phyloP scores from a whole-genome alignment of 1,140 invertebrate species.

The Drosophila novamexicana region DNA sequence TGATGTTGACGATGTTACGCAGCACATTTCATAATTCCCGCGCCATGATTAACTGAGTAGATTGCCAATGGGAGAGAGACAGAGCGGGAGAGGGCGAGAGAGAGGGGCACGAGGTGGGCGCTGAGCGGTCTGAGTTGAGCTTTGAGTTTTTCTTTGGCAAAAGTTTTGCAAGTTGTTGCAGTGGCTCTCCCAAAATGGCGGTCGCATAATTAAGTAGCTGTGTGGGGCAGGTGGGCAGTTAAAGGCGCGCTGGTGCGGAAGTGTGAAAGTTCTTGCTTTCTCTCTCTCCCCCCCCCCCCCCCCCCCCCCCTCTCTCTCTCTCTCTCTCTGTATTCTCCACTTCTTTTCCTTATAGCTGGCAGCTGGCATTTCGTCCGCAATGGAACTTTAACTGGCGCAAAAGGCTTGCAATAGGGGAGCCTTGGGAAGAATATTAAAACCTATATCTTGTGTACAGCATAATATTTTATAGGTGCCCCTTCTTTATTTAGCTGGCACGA shows the following conservation, averaged over 20 bases:
- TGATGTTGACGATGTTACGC: constrained; percentile 58
- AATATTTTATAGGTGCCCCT: too few species aligned
- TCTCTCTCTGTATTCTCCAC: background rate
- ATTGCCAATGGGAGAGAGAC: background rate
- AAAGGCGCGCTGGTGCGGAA: constrained; percentile 28
- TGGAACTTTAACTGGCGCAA: constrained; percentile 4
- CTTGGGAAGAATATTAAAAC: background rate
- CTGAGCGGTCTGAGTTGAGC: constrained; percentile 2
- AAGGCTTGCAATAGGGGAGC: background rate
- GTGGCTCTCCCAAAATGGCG: constrained; percentile 41
- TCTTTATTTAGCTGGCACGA: too few species aligned
- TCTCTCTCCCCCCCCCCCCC: background rate
- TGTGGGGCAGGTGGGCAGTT: background rate
- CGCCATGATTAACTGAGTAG: constrained; percentile 64
- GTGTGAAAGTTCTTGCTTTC: constrained; percentile 56
- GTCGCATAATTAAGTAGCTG: constrained; percentile 66
- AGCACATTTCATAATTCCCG: constrained; percentile 81
- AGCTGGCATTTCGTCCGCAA: background rate
- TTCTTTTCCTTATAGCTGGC: background rate
- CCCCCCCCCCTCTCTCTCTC: too few species aligned
- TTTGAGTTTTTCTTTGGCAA: constrained; percentile 51
- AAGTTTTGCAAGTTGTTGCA: constrained; percentile 59
- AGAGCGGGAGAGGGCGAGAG: too few species aligned
- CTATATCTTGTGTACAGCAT: too few species aligned
- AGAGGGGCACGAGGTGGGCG: too few species aligned